Conservation (phyloP, 2,888 invertebrate species). For the Cordilura impudica region DNA sequence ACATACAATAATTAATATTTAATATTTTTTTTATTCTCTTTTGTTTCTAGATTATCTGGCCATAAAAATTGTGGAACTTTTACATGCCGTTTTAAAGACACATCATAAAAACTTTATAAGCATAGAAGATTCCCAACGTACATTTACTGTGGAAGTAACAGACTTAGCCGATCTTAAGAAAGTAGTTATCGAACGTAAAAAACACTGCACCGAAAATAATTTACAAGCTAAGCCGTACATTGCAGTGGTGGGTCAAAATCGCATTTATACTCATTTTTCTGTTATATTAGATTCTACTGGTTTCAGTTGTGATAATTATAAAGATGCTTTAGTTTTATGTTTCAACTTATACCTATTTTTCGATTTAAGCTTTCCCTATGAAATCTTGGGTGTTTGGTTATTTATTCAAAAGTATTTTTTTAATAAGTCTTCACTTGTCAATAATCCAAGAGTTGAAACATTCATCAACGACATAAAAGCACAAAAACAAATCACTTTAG, state of each 20-base stretch:
- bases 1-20: too few species aligned
- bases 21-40: too few species aligned
- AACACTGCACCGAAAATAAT: conserved; percentile 19
- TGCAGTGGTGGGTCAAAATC: conserved; percentile 35
- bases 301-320: conserved; percentile 47
- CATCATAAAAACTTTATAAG: neutral
- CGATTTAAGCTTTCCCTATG: conserved; percentile 37
- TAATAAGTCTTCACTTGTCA: conserved; percentile 32
- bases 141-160: conserved; percentile 38
- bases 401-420: conserved; percentile 53
- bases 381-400: conserved; percentile 32
- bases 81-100: conserved; percentile 22
- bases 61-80: conserved; percentile 29
- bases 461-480: conserved; percentile 15
- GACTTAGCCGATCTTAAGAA: conserved; percentile 32
- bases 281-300: conserved; percentile 44
- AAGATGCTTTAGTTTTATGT: conserved; percentile 42
- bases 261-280: conserved; percentile 37
- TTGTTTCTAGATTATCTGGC: conserved; percentile 27
- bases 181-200: conserved; percentile 47
- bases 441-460: conserved; percentile 30
- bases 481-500: neutral
- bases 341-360: conserved; percentile 53
- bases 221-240: conserved; percentile 43
- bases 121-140: conserved; percentile 21